Evolutionary conservation across 1,140 invertebrate genomes (phyloP).

Genomic region (Phortica variegata): DNA sequence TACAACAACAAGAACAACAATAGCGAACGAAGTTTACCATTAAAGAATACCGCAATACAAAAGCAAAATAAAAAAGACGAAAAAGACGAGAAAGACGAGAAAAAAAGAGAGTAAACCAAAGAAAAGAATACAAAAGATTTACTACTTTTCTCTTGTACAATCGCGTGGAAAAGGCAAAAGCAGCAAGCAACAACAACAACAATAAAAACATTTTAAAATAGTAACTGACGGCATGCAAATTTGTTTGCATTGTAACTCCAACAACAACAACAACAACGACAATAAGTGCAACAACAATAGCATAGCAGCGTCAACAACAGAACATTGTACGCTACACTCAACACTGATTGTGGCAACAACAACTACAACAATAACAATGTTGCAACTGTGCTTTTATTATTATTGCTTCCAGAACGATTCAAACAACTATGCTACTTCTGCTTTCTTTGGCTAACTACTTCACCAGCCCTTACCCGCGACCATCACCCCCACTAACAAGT

Average conservation of each 20-base stretch:
- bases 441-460: too few relatives aligned
- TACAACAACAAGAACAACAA: constrained; percentile 18
- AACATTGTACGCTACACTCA: too few relatives aligned
- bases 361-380: constrained; percentile 19
- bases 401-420: constrained; percentile 19
- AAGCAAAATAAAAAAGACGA: constrained; percentile 19
- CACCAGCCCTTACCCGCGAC: too few relatives aligned
- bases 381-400: constrained; percentile 50
- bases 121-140: too few relatives aligned
- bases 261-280: constrained; percentile 14
- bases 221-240: constrained; percentile 54
- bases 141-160: constrained; percentile 32
- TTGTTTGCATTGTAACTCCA: constrained; percentile 45
- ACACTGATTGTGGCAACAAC: too few relatives aligned
- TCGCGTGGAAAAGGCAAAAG: neutral
- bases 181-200: neutral
- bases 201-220: constrained; percentile 29
- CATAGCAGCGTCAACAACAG: constrained; percentile 14
- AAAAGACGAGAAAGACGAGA: too few relatives aligned
- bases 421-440: too few relatives aligned
- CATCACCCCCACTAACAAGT: too few relatives aligned
- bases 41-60: constrained; percentile 40
- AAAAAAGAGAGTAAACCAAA: too few relatives aligned
- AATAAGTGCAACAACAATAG: constrained; percentile 13
- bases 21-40: constrained; percentile 3